Conservation (phyloP, 2,113 vertebrate genomes). For the Tor tambroides region DNA sequence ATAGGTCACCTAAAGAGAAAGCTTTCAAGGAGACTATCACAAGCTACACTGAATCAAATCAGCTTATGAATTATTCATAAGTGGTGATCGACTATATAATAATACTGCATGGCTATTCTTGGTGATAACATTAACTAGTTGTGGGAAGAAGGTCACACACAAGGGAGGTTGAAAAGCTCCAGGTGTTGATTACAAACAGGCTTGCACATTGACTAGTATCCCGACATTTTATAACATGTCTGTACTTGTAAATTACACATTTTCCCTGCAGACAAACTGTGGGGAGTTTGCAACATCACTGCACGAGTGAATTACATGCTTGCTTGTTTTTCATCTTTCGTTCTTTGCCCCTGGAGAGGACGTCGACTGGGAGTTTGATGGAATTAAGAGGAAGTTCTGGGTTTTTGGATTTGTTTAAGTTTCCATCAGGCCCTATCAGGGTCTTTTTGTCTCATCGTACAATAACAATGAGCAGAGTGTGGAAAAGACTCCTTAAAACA, state of each 20-base stretch:
- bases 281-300: slow-evolving; percentile 37
- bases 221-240: slow-evolving; percentile 29
- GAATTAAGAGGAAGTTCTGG: slow-evolving; percentile 40
- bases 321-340: slow-evolving; percentile 11
- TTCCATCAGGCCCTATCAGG: slow-evolving; percentile 35
- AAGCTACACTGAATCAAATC: slow-evolving; percentile 32
- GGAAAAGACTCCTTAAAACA: slow-evolving; percentile 39
- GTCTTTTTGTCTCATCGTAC: slow-evolving; percentile 12
- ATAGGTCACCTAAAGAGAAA: slow-evolving; percentile 9
- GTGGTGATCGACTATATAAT: slow-evolving; percentile 54
- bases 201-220: not conserved
- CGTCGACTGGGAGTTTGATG: slow-evolving; percentile 2
- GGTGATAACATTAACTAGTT: not conserved
- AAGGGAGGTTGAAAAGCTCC: not conserved
- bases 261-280: slow-evolving; percentile 31
- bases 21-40: slow-evolving; percentile 1
- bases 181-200: slow-evolving; percentile 37
- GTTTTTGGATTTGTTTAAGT: slow-evolving; percentile 39
- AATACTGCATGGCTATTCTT: slow-evolving; percentile 9
- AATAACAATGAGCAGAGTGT: slow-evolving; percentile 33
- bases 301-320: slow-evolving; percentile 14
- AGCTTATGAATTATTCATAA: slow-evolving; percentile 63
- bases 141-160: slow-evolving; percentile 3
- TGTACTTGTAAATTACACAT: slow-evolving; percentile 37
- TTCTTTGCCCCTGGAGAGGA: slow-evolving; percentile 1